Conservation (phyloP, 2,797 vertebrate species). For the Halcyon badia region DNA sequence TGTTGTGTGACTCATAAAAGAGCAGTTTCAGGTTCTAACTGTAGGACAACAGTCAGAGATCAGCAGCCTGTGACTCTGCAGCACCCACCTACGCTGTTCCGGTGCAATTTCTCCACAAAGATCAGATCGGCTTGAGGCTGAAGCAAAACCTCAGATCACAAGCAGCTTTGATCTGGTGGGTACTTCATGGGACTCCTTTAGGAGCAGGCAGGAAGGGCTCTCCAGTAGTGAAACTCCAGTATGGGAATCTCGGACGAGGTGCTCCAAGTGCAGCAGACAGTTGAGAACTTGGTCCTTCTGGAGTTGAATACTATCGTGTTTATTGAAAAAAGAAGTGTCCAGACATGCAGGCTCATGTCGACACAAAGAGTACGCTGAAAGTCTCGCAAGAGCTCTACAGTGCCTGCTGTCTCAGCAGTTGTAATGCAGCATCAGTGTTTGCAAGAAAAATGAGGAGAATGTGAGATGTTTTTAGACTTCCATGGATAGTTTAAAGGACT, state of each 20-base stretch:
- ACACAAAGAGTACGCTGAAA: neutral
- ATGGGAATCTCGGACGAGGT: neutral
- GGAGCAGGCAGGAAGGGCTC: neutral
- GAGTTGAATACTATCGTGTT: neutral
- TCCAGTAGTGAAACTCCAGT: neutral
- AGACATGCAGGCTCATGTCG: neutral
- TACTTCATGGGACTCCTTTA: neutral
- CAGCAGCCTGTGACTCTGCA: neutral
- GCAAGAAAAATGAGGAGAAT: neutral
- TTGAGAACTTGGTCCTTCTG: neutral
- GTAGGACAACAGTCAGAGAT: neutral
- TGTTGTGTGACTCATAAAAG: fast-evolving
- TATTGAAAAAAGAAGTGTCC: neutral
- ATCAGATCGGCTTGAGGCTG: neutral
- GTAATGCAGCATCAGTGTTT: neutral
- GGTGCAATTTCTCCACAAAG: neutral
- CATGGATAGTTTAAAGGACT: neutral
- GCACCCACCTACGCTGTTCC: neutral
- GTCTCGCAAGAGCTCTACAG: neutral
- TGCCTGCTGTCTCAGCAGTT: neutral
- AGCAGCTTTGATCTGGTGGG: neutral
- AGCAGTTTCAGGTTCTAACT: neutral
- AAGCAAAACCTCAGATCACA: neutral
- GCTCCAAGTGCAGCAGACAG: neutral
- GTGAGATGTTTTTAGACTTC: neutral